These are phyloP conservation scores for Drosophila paramelanica DNA, from an alignment of 2,888 invertebrate species.

Conservation along the genomic window DNA sequence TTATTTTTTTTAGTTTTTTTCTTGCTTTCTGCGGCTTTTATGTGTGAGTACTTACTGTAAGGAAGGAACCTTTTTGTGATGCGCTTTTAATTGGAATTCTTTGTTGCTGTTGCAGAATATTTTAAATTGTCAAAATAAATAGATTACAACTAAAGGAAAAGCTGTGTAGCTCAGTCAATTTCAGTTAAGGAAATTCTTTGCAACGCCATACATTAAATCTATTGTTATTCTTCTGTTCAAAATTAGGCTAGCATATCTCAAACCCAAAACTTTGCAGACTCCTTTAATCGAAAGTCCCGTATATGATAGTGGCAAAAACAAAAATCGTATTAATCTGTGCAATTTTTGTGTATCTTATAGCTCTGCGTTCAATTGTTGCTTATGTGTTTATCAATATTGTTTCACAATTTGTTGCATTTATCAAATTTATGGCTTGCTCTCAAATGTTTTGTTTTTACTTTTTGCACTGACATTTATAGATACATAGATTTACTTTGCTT, in stretches of 20 bases:
- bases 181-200: constrained; percentile 12
- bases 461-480: constrained; percentile 37
- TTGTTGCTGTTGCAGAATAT: constrained; percentile 23
- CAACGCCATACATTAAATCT: constrained; percentile 2
- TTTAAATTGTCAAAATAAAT: neutral
- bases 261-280: neutral
- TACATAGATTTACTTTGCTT: constrained; percentile 16
- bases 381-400: constrained; percentile 5
- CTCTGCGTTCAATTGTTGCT: constrained; percentile 4
- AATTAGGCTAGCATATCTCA: neutral
- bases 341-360: neutral
- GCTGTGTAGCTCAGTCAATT: constrained; percentile 19
- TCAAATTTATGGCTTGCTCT: constrained; percentile 19
- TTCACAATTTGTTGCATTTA: constrained; percentile 14
- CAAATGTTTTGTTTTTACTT: constrained; percentile 7
- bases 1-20: neutral
- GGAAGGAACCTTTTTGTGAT: constrained; percentile 73
- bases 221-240: neutral
- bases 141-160: constrained; percentile 1
- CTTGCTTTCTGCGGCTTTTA: constrained; percentile 22
- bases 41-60: constrained; percentile 64
- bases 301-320: neutral
- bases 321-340: constrained; percentile 27
- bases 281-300: neutral
- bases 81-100: constrained; percentile 39